Conservation (phyloP, 2,797 vertebrate species). For the Sebastes minor region DNA sequence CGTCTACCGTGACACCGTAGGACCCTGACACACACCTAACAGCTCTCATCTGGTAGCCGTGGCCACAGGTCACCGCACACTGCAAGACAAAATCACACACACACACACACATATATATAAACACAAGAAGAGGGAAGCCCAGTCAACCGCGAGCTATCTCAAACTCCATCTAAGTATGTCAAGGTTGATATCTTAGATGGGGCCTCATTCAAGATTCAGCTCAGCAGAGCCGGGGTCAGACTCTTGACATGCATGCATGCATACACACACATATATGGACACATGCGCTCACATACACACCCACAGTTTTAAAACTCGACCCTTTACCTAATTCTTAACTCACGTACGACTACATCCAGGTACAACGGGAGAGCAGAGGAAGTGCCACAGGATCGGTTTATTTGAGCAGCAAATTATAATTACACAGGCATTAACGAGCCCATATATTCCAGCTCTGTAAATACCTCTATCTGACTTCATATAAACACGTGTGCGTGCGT, state of each 20-base stretch:
- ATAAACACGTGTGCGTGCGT: constrained; percentile 32
- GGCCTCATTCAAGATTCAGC: constrained; percentile 39
- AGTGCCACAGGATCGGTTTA: constrained; percentile 70
- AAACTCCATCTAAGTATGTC: constrained; percentile 48
- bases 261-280: not conserved
- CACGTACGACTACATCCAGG: constrained; percentile 18
- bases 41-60: constrained; percentile 90
- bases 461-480: constrained; percentile 54
- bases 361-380: constrained; percentile 55
- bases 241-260: not conserved
- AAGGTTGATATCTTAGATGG: constrained; percentile 42
- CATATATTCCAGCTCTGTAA: constrained; percentile 64
- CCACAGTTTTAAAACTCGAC: constrained; percentile 23
- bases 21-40: constrained; percentile 87
- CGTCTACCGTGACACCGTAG: constrained; percentile 80
- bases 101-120: constrained; percentile 16
- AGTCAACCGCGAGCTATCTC: constrained; percentile 33
- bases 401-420: constrained; percentile 77
- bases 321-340: constrained; percentile 53
- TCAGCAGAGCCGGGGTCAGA: constrained; percentile 23
- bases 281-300: constrained; percentile 2
- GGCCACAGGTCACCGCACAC: constrained; percentile 92
- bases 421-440: constrained; percentile 56
- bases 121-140: constrained; percentile 19
- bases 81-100: constrained; percentile 69